A percentile compares a stretch with the other conserved stretches of the same genome.
Conservation (phyloP, 1,140 invertebrate species). For the Aphidius gifuensis region DNA sequence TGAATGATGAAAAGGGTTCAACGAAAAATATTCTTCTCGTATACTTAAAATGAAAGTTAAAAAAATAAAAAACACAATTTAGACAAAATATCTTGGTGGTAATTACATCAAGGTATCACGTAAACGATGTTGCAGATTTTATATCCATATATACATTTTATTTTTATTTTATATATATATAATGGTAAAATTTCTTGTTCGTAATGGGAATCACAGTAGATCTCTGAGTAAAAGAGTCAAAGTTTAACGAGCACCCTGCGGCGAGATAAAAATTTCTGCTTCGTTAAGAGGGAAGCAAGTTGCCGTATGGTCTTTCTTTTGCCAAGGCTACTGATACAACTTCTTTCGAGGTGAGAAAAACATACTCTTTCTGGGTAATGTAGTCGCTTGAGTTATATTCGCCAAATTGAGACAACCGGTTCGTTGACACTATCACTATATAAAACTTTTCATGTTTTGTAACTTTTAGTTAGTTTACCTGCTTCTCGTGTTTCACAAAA, state of each 20-base stretch:
- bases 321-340: too few relatives aligned
- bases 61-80: not conserved
- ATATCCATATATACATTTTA: not conserved
- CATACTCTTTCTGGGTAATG: not conserved
- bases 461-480: too few relatives aligned
- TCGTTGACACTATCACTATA: conserved; percentile 15
- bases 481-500: not conserved
- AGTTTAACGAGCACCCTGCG: conserved; percentile 25
- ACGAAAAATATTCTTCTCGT: conserved; percentile 12
- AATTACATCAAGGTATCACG: conserved; percentile 10
- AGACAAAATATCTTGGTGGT: not conserved
- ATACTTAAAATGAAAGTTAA: conserved; percentile 1
- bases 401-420: conserved; percentile 21
- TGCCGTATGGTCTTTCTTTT: too few relatives aligned
- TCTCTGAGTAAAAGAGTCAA: conserved; percentile 14
- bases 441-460: not conserved
- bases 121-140: conserved; percentile 9
- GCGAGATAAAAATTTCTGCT: conserved; percentile 25
- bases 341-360: conserved; percentile 21
- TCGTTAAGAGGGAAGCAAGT: conserved; percentile 17
- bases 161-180: not conserved
- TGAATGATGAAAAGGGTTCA: conserved; percentile 7
- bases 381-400: conserved; percentile 12
- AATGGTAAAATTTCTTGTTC: conserved; percentile 17
- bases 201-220: conserved; percentile 20